Base-by-base conservation (phyloP, 2,797 vertebrate species). In the Crenuchus spilurus region DNA sequence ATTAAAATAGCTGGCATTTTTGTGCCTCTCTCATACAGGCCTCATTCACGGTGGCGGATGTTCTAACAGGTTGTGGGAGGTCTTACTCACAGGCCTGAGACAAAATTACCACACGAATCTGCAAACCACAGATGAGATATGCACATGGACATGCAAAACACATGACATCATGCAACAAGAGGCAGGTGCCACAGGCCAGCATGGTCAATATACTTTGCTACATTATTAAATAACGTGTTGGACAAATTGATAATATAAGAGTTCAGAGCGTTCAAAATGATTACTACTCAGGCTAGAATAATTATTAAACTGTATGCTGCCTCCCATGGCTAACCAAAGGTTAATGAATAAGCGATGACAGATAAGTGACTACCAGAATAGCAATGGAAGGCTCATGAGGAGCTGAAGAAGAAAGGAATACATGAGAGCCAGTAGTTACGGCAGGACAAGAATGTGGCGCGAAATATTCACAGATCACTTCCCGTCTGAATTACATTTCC, bases 131-230 rank as follows among this genome's bases (percentile, higher is more conserved):
- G 46, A 74, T 55, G 51, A 75, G 61, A 70, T 42, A 41, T 39
- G 44, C 4, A 1, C 37, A 22, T 20, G 28, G 58, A 57, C 73
- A 82, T 78, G 78, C 74, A 79, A 80, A 82, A 73, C 74, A 75
- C 20, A 61, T 78, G 69, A 80, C 42, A 46, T 81, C 75, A 84
- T 44, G 28, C 8, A 44, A 33, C 41, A 44, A 31, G 65, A 68
- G 69, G 58, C 37, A 24, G 46, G 49, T 3, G 8, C 67, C 30
- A 37, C 31, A 57, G 49, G 49, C 49, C 13, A 66, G 42, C n/a
- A n/a, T n/a, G n/a, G n/a, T n/a, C n/a, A n/a, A n/a, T n/a, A n/a
- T n/a, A n/a, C n/a, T n/a, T n/a, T n/a, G n/a, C n/a, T n/a, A 0
- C 3, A 61, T 39, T 22, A 37, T 35, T 39, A 39, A 61, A 5